Conservation (phyloP, 2,797 vertebrate genomes). For the Sphaeramia orbicularis region DNA sequence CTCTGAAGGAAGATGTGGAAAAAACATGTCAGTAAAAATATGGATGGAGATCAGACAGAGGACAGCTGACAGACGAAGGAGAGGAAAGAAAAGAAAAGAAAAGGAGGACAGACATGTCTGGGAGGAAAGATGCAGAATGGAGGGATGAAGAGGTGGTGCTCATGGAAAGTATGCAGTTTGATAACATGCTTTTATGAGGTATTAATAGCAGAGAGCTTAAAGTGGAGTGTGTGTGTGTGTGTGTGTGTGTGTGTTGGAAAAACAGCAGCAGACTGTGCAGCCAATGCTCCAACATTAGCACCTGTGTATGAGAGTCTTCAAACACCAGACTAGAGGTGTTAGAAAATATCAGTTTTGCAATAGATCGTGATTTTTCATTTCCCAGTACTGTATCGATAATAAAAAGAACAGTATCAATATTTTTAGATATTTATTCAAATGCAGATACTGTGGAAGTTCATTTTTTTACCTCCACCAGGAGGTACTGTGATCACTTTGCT, state of each 20-base stretch:
- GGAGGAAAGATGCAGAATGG: conserved; percentile 40
- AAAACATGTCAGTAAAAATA: conserved; percentile 26
- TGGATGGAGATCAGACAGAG: conserved; percentile 6
- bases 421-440: no score
- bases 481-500: no score
- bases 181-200: conserved; percentile 76
- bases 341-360: no score
- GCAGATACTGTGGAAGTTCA: no score
- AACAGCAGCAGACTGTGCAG: conserved; percentile 28
- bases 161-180: conserved; percentile 77
- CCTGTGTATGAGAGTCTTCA: conserved; percentile 11
- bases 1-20: conserved; percentile 26
- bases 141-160: conserved; percentile 34
- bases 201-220: conserved; percentile 74
- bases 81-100: no score
- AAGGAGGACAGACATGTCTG: no score
- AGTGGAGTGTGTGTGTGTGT: conserved; percentile 21
- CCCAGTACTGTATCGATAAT: no score
- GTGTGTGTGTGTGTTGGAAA: conserved; percentile 15
- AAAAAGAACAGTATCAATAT: no score
- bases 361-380: no score
- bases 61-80: conserved; percentile 22
- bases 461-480: no score
- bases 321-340: no score
- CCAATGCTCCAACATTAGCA: conserved; percentile 15